Percentiles rank a stretch among this genome's conserved stretches.
These are phyloP conservation scores for Acleris laterana DNA, from an alignment of 2,888 invertebrate genomes.

Conservation along the genomic window DNA sequence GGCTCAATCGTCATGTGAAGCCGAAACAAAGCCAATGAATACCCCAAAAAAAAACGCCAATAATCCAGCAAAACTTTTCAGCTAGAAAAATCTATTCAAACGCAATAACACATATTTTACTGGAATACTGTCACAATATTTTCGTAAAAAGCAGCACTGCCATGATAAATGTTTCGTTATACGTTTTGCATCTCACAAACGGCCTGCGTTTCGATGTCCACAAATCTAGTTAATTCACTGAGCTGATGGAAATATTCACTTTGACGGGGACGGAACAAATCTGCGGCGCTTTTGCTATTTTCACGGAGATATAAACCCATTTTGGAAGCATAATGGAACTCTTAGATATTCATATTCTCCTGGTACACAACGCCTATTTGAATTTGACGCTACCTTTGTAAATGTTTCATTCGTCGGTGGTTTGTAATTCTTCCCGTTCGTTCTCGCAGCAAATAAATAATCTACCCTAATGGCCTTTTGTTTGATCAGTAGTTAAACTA, in stretches of 20 bases:
- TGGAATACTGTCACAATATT: constrained; percentile 28
- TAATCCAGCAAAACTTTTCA: constrained; percentile 22
- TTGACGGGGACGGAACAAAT: constrained; percentile 40
- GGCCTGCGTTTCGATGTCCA: constrained; percentile 34
- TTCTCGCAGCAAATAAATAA: too few relatives aligned
- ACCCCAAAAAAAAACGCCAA: constrained; percentile 20
- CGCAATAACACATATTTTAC: constrained; percentile 29
- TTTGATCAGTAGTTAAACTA: too few relatives aligned
- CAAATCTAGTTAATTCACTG: constrained; percentile 43
- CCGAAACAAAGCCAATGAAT: constrained; percentile 3
- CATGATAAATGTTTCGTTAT: constrained; percentile 43
- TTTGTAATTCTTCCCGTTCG: too few relatives aligned
- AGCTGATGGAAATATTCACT: constrained; percentile 44
- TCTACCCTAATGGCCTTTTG: too few relatives aligned
- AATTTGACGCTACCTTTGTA: constrained; percentile 1
- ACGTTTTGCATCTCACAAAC: constrained; percentile 47
- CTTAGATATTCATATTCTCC: constrained; percentile 23
- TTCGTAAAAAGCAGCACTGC: constrained; percentile 29
- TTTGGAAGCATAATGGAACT: constrained; percentile 32
- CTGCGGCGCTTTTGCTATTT: constrained; percentile 37
- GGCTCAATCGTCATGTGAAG: constrained; percentile 4
- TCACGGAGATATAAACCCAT: constrained; percentile 37
- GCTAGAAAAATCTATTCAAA: constrained; percentile 19
- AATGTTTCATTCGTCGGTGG: too few relatives aligned
- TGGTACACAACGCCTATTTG: constrained; percentile 29